A percentile compares a stretch with the other conserved stretches of the same genome.
These are phyloP conservation scores for Argyresthia goedartella DNA, from an alignment of 2,888 invertebrate species.

Conservation along the genomic window DNA sequence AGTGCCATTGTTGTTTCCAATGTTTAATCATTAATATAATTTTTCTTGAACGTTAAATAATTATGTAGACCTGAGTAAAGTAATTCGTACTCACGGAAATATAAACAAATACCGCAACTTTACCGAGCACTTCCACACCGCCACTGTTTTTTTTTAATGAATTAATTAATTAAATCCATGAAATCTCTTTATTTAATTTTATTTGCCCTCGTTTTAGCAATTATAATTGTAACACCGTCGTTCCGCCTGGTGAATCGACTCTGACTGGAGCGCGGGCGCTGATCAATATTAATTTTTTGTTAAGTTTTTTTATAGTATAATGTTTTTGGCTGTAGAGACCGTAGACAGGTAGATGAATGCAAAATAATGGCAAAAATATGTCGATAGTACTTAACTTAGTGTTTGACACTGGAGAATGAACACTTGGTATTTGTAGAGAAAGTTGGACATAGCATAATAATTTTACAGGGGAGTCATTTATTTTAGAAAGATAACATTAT, in stretches of 20 bases:
- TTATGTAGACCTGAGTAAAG: neutral
- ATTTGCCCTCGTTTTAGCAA: neutral
- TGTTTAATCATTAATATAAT: too few relatives aligned
- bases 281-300: neutral
- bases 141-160: neutral
- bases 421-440: too few relatives aligned
- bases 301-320: neutral
- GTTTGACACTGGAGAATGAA: too few relatives aligned
- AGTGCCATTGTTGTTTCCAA: too few relatives aligned
- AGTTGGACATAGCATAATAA: too few relatives aligned
- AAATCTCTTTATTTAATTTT: neutral
- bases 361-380: neutral
- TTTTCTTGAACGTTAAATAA: neutral
- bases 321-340: neutral
- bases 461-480: too few relatives aligned
- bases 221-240: neutral
- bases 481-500: too few relatives aligned
- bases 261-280: conserved; percentile 21
- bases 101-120: neutral
- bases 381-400: neutral
- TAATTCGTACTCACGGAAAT: neutral
- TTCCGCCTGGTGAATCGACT: conserved; percentile 18
- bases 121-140: neutral
- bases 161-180: neutral
- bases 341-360: neutral